Conservation (phyloP, 1,140 invertebrate species). For the Pseudomyrmex pallidus region DNA sequence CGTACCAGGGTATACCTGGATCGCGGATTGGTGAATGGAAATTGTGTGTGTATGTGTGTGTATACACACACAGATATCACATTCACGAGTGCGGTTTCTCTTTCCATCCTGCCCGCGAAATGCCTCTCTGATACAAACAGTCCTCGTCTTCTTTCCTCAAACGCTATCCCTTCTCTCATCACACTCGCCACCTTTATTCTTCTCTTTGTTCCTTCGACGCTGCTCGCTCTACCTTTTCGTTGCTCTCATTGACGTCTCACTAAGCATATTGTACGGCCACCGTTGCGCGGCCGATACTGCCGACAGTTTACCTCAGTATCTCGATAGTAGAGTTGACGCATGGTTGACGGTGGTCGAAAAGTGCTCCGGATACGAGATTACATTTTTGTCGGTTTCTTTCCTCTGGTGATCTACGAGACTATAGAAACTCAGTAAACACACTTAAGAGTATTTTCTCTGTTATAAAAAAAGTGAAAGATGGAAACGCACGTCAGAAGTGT, state of each 20-base stretch:
- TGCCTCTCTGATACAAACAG: slow-evolving; percentile 6
- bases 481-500: slow-evolving; percentile 22
- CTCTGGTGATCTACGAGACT: too few species aligned
- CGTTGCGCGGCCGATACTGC: slow-evolving; percentile 68
- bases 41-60: neutral
- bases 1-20: slow-evolving; percentile 59
- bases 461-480: slow-evolving; percentile 23
- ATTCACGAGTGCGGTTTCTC: slow-evolving; percentile 54
- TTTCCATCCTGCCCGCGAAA: slow-evolving; percentile 45
- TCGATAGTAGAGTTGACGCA: slow-evolving; percentile 61
- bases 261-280: slow-evolving; percentile 56
- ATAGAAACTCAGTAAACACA: neutral
- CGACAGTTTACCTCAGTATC: slow-evolving; percentile 71
- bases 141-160: slow-evolving; percentile 44
- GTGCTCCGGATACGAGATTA: neutral
- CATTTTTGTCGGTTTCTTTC: neutral
- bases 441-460: neutral
- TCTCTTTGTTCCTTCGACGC: slow-evolving; percentile 53
- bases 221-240: slow-evolving; percentile 45
- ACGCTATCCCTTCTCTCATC: neutral
- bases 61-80: slow-evolving; percentile 1
- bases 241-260: slow-evolving; percentile 55
- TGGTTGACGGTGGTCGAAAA: neutral
- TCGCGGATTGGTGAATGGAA: slow-evolving; percentile 62
- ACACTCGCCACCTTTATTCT: neutral